A percentile compares a stretch with the other conserved stretches of the same genome.
phyloP scores from a whole-genome alignment of 1,140 invertebrate genomes.

The Brachystomella parvula region DNA sequence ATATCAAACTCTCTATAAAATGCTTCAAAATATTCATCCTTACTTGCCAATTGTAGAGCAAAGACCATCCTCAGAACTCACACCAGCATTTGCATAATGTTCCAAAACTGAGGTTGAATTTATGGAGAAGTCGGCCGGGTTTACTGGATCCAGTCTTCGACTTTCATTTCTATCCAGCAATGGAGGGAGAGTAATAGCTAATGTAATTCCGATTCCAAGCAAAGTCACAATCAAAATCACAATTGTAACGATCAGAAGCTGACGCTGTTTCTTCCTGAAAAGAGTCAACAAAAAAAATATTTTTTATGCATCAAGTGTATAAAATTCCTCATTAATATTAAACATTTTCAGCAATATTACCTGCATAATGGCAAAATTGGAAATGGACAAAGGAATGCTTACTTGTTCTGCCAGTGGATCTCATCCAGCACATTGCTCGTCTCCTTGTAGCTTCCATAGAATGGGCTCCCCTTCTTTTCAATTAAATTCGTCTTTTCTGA shows the following conservation, averaged over 20 bases:
- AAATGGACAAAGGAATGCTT: too few relatives aligned
- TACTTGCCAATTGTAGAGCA: constrained; percentile 35
- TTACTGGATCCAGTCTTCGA: constrained; percentile 21
- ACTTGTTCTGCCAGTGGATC: constrained; percentile 37
- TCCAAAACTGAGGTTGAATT: constrained; percentile 25
- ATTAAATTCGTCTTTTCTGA: constrained; percentile 34
- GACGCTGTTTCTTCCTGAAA: constrained; percentile 31
- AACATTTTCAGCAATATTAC: too few relatives aligned
- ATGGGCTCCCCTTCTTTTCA: constrained; percentile 35
- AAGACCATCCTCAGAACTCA: constrained; percentile 25
- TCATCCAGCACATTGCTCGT: constrained; percentile 25
- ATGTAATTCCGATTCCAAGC: constrained; percentile 30
- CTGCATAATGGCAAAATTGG: too few relatives aligned
- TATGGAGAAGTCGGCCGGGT: constrained; percentile 10
- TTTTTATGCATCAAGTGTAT: too few relatives aligned
- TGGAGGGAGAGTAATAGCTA: constrained; percentile 35
- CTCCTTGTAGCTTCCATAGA: constrained; percentile 38
- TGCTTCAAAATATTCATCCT: not conserved
- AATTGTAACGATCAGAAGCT: constrained; percentile 28
- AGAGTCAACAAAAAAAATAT: not conserved
- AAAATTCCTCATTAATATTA: too few relatives aligned
- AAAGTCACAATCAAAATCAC: constrained; percentile 27
- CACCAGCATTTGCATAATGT: constrained; percentile 21
- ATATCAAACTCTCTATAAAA: not conserved
- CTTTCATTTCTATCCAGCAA: constrained; percentile 16